Base-by-base conservation (phyloP, 2,888 invertebrate species). In the Scaptomyza parva region DNA sequence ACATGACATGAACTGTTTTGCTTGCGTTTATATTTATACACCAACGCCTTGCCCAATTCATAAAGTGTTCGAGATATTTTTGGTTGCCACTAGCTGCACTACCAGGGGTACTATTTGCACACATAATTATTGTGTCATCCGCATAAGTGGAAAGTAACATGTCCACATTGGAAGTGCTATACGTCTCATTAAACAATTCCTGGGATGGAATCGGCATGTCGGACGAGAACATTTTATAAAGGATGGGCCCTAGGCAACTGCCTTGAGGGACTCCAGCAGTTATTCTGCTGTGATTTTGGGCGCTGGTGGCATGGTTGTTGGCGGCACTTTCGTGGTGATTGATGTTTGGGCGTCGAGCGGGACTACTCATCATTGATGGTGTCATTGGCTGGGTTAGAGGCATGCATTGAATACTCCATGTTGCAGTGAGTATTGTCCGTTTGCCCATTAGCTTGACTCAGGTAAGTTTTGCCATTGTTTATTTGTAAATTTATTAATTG, bases 211-310 rank as follows among this genome's bases (percentile, higher is more conserved):
- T 22, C 1, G 60, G 53, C 47, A 65, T 60, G 2, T 60, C 65
- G 0, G 65, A 60, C 0, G 65, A 18, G 5, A 33, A 65, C 0
- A 60, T 44, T 0, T 44, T 61, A 2, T 65, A 65, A 0, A 65
- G 20, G 1, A 65, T 40, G 0, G 65, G 61, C 0, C 65, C 65
- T 0, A 60, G 22, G 0, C 60, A 60, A 1, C 65, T 54, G 0
- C 65, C 61, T 9, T 61, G 65, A 0, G 65, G 65, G 0, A 65
- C 65, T 0, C 65, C 65, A 7, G 61, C 65, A 0, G 2, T 2
- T 0, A 50, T 39, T 1, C 3, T n/a, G 2, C 60, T 48, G 39
- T 1, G 66, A 62, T 5, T 24, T 45, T 0, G 14, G n/a, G n/a
- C n/a, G n/a, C n/a, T n/a, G n/a, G n/a, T n/a, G n/a, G n/a, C n/a